Evolutionary conservation across 1,140 invertebrate species (phyloP), one percentile per base, ranked within the genome.

Genomic region (Cyclina sinensis): DNA sequence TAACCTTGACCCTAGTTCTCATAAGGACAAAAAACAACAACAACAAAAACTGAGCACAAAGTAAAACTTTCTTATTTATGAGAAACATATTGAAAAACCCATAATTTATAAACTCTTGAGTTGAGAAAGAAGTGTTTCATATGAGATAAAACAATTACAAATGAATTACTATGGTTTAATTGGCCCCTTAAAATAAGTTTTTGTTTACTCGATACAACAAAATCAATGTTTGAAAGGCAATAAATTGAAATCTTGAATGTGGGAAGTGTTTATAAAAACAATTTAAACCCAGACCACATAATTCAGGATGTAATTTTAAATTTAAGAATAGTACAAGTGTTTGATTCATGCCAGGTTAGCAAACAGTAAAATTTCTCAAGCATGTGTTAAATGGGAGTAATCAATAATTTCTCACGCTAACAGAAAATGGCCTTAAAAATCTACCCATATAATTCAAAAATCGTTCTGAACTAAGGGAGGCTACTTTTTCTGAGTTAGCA

Each of bases 241-340:
- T 51, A 76, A 76, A 51, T 76, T 24, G 39, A 35, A 32, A 35
- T 3, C 30, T 76, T 43, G 11, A 76, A 43, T 48, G 27, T 48
- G 24, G 18, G 24, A 51, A 76, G 73, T 76, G 73, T 76, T 76
- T 76, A 76, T 76, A 76, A 32, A 48, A 76, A 51, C 73, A 76
- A 76, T 76, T 51, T 51, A n/a, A 11, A 48, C 39, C 43, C 24
- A 1, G 43, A 24, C 24, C 16, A 76, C 24, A 76, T 30, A 76
- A 76, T 76, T 48, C 43, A 27, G n/a, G 9, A 35, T 30, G 43
- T 76, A 76, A 76, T 76, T 46, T 48, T 51, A 76, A 76, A 76
- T 51, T 21, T 51, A 76, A 48, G 73, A 43, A 76, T 24, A 14
- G 1, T 4, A 27, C 27, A 51, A 76, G 73, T 76, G 73, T 76